These are phyloP conservation scores for Myoxocephalus aenaeus DNA, from an alignment of 2,797 vertebrate species.

Conservation along the genomic window DNA sequence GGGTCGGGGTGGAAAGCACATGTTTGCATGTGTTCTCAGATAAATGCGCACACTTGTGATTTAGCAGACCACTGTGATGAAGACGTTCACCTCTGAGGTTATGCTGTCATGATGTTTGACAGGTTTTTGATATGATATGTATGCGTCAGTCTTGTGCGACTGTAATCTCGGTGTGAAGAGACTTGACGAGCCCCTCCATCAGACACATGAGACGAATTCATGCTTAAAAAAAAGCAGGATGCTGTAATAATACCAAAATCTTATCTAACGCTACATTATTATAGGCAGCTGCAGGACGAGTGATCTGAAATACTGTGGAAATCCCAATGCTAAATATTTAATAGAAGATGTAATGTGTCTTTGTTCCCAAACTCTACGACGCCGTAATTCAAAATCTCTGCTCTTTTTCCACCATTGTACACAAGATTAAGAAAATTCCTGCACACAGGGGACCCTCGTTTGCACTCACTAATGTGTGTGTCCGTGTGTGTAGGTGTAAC, in stretches of 20 bases:
- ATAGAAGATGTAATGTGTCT: not conserved
- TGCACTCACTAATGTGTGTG: not conserved
- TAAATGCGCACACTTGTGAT: conserved; percentile 20
- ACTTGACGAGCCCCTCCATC: not conserved
- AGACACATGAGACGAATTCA: conserved; percentile 41
- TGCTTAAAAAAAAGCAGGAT: conserved; percentile 6
- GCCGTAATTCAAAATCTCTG: not conserved
- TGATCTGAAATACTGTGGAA: conserved; percentile 7
- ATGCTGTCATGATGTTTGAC: not conserved
- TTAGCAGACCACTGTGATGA: conserved; percentile 33
- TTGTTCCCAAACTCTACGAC: too few relatives aligned
- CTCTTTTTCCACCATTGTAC: not conserved
- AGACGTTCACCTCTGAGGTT: conserved; percentile 9
- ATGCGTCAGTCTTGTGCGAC: conserved; percentile 16
- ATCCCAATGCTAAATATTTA: conserved; percentile 3
- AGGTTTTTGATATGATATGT: conserved; percentile 30
- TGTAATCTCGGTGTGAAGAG: conserved; percentile 10
- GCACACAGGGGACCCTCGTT: not conserved
- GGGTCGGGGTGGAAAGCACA: conserved; percentile 1
- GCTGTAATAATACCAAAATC: conserved; percentile 28
- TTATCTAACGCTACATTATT: conserved; percentile 1
- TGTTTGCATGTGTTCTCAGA: conserved; percentile 34
- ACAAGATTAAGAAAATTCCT: not conserved
- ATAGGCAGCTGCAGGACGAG: conserved; percentile 2
- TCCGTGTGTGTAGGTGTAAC: conserved; percentile 89